Evolutionary conservation across 2,888 invertebrate species (phyloP).

Genomic region (Phlogophora meticulosa): DNA sequence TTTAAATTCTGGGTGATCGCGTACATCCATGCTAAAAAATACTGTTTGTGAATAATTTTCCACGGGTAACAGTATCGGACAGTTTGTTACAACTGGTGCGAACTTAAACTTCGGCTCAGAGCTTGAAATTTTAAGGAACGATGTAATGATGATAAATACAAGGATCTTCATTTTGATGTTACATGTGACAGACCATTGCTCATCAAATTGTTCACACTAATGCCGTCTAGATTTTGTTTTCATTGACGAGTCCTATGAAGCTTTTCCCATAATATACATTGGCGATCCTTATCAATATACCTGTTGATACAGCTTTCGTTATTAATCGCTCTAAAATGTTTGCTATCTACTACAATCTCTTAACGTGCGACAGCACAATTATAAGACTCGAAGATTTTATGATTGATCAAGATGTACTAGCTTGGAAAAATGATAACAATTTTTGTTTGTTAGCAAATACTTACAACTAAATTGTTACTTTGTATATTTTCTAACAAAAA

Average conservation of each 20-base stretch:
- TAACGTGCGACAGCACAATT: slow-evolving; percentile 15
- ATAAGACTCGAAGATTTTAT: slow-evolving; percentile 13
- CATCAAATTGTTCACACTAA: neutral
- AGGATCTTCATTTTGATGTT: slow-evolving; percentile 31
- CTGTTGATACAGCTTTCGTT: neutral
- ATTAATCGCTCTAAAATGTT: slow-evolving; percentile 37
- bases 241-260: neutral
- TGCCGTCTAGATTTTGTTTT: neutral
- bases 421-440: neutral
- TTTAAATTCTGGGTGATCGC: slow-evolving; percentile 25
- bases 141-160: neutral
- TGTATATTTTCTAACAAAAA: too few relatives aligned
- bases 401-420: neutral
- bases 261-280: neutral
- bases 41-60: slow-evolving; percentile 33
- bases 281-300: slow-evolving; percentile 17
- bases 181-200: neutral
- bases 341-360: slow-evolving; percentile 27
- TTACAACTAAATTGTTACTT: too few relatives aligned
- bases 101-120: neutral
- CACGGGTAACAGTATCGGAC: slow-evolving; percentile 36
- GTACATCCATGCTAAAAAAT: slow-evolving; percentile 20
- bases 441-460: neutral
- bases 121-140: slow-evolving; percentile 21
- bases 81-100: slow-evolving; percentile 7